Percentiles rank a stretch among this genome's conserved stretches.
Conservation (phyloP, 2,888 invertebrate species). For the Drepana falcataria region DNA sequence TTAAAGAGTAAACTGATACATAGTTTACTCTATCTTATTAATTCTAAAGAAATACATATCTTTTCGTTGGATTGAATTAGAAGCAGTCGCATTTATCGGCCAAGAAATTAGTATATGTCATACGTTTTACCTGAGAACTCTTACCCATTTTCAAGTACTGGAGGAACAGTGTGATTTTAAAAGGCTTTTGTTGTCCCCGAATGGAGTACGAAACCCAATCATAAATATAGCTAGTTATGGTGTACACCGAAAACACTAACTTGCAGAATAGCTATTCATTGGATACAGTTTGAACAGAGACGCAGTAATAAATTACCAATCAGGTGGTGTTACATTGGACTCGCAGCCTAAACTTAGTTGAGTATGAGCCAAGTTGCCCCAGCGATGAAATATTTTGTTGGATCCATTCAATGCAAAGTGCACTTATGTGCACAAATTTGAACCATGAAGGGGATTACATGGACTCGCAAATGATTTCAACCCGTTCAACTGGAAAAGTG, state of each 20-base stretch:
- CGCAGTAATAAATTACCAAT: slow-evolving; percentile 47
- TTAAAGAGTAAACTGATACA: too few relatives aligned
- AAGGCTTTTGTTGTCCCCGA: too few relatives aligned
- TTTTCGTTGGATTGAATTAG: too few relatives aligned
- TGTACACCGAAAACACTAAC: background rate
- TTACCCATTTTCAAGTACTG: too few relatives aligned
- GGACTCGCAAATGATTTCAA: slow-evolving; percentile 37
- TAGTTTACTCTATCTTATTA: too few relatives aligned
- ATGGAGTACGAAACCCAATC: too few relatives aligned
- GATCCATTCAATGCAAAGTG: slow-evolving; percentile 52
- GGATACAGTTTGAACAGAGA: slow-evolving; percentile 12
- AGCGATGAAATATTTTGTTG: slow-evolving; percentile 55
- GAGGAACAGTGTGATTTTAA: too few relatives aligned
- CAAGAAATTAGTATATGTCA: too few relatives aligned
- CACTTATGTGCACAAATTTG: slow-evolving; percentile 55
- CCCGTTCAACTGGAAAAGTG: slow-evolving; percentile 46
- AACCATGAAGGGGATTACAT: slow-evolving; percentile 42
- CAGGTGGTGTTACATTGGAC: slow-evolving; percentile 38
- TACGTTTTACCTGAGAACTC: too few relatives aligned
- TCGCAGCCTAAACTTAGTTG: slow-evolving; percentile 38
- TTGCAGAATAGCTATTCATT: background rate
- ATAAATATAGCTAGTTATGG: too few relatives aligned
- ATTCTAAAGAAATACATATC: too few relatives aligned
- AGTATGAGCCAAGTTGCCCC: slow-evolving; percentile 49
- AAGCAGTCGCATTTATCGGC: too few relatives aligned